phyloP scores from a whole-genome alignment of 2,113 vertebrate species.

The Cairina moschata region DNA sequence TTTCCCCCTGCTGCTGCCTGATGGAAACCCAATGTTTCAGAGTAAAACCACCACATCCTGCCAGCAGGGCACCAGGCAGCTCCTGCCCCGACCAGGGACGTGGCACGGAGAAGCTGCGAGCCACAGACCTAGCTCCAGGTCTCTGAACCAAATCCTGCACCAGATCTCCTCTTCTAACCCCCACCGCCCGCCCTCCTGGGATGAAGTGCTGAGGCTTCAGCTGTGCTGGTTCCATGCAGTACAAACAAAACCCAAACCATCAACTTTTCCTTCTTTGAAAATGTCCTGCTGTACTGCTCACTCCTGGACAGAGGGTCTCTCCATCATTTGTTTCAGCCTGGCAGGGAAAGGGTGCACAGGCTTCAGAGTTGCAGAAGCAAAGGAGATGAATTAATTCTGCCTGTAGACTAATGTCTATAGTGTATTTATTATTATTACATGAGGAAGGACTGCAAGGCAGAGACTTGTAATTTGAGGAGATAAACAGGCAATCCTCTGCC shows the following conservation, averaged over 20 bases:
- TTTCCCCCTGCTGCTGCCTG: not conserved
- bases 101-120: no score
- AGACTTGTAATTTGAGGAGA: rapidly evolving
- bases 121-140: not conserved
- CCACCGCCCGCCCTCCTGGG: no score
- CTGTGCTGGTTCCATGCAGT: not conserved
- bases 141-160: not conserved
- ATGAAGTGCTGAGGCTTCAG: not conserved
- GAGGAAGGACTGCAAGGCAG: not conserved
- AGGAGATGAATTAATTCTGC: not conserved
- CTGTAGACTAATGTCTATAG: not conserved
- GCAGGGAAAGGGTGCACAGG: no score
- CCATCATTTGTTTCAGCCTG: no score
- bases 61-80: not conserved
- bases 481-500: no score
- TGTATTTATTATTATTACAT: rapidly evolving
- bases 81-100: no score
- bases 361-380: not conserved
- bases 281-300: not conserved
- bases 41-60: no score
- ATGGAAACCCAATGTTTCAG: rapidly evolving
- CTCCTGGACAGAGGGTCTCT: not conserved
- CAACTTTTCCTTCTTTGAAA: not conserved
- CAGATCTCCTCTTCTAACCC: not conserved
- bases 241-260: not conserved